Evolutionary conservation across 1,140 invertebrate species (phyloP).

Genomic region (Aphidius gifuensis): DNA sequence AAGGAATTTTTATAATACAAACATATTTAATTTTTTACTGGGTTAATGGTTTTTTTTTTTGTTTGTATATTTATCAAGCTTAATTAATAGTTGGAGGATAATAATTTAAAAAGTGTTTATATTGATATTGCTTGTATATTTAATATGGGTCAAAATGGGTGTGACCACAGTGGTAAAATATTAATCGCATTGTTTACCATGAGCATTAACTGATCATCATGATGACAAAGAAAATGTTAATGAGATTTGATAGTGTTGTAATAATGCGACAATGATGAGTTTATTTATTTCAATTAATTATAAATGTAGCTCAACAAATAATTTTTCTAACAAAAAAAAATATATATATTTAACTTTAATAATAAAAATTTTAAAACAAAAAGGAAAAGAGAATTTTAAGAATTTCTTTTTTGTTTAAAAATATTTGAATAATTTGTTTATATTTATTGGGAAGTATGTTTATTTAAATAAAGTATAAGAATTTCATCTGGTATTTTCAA

Average conservation of each 20-base stretch:
- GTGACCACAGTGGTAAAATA: conserved; percentile 17
- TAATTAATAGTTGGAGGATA: background rate
- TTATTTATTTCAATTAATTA: background rate
- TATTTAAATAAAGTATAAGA: no score
- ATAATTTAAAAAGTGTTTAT: no score
- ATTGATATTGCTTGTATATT: conserved; percentile 3
- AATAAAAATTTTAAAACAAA: no score
- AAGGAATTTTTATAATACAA: no score
- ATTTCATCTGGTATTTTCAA: no score
- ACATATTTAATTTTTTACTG: background rate
- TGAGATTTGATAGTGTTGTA: background rate
- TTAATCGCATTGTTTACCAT: conserved; percentile 24
- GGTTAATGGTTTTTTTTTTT: background rate
- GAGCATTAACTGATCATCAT: conserved; percentile 16
- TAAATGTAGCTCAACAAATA: background rate
- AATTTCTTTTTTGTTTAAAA: no score
- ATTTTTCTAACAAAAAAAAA: no score
- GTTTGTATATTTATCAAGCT: background rate
- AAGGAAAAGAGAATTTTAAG: no score
- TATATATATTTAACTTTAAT: no score
- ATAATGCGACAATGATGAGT: conserved; percentile 6
- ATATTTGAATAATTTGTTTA: no score
- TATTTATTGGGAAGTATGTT: no score
- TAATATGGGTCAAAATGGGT: conserved; percentile 23
- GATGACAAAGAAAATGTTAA: conserved; percentile 1